Evolutionary conservation across 2,113 vertebrate species (phyloP), one percentile per base, ranked within the genome.

Genomic region (Pomatostomus ruficeps): DNA sequence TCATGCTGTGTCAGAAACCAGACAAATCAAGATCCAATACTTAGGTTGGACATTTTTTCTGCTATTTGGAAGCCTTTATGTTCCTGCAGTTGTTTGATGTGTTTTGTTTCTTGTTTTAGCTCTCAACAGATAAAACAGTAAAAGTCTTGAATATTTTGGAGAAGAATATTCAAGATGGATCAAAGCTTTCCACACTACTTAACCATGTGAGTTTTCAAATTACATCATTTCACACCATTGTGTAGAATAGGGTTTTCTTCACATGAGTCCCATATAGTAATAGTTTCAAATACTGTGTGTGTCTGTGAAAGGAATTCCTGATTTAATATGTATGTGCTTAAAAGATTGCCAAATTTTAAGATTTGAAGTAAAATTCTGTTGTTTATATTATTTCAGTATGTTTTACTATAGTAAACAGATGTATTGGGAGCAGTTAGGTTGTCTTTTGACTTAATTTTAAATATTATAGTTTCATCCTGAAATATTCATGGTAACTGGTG

Each of bases 81-180:
- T 82, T 88, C 16, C 24, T 87, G 6, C 24, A 21, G 28, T 48
- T 78, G 8, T 80, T 80, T 84, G 10, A 97, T 66, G 8, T 26
- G 23, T 85, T 95, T 93, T 14, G 84, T 91, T 88, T 95, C 35
- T 93, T 76, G 43, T 96, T 97, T 76, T 96, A 99, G 99, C 98
- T 99, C 86, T 98, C 99, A 82, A 99, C 99, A 71, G 99, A 99
- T 68, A 99, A 99, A 97, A 98, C 99, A 93, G 99, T 99, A 70
- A 99, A 99, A 97, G 98, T 99, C 57, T 85, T 99, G 89, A 99
- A 99, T 96, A 99, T 99, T 93, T 98, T 99, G 92, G 99, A 99
- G 96, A 99, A 99, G 97, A 99, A 99, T 94, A 99, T 99, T 97
- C 99, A 98, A 90, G 99, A 99, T 96, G 99, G 99, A 24, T 93